Conservation (phyloP, 2,797 vertebrate genomes). For the Myotis findleyi region DNA sequence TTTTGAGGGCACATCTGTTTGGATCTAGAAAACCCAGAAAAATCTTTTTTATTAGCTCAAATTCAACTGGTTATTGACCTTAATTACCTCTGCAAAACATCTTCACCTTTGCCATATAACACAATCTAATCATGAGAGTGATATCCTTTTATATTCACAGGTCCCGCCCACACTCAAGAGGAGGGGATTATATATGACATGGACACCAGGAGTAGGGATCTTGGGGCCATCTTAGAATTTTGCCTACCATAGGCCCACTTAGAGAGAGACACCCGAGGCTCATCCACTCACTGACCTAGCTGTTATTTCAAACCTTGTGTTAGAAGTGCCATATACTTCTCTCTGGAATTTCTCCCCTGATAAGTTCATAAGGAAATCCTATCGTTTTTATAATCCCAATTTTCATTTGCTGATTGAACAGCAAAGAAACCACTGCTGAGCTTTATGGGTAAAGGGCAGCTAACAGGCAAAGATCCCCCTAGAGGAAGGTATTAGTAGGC, state of each 20-base stretch:
- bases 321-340: not conserved
- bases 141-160: not conserved
- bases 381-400: not conserved
- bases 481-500: slow-evolving; percentile 21
- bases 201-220: not conserved
- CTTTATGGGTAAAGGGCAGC: slow-evolving; percentile 43
- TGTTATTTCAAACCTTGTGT: not conserved
- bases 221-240: not conserved
- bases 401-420: not conserved
- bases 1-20: not conserved
- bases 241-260: not conserved
- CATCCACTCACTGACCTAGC: not conserved
- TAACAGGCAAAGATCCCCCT: not conserved
- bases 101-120: not conserved
- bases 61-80: not conserved
- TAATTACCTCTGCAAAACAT: not conserved
- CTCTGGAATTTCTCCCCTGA: not conserved
- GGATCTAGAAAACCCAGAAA: not conserved
- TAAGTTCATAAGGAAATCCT: not conserved
- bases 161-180: not conserved
- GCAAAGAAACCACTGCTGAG: slow-evolving; percentile 28
- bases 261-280: not conserved
- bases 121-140: not conserved
- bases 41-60: not conserved
- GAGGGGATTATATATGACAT: not conserved